Percentiles rank a stretch among this genome's conserved stretches.
Evolutionary conservation across 2,888 invertebrate species (phyloP).

Genomic region (Octonoba sinensis): DNA sequence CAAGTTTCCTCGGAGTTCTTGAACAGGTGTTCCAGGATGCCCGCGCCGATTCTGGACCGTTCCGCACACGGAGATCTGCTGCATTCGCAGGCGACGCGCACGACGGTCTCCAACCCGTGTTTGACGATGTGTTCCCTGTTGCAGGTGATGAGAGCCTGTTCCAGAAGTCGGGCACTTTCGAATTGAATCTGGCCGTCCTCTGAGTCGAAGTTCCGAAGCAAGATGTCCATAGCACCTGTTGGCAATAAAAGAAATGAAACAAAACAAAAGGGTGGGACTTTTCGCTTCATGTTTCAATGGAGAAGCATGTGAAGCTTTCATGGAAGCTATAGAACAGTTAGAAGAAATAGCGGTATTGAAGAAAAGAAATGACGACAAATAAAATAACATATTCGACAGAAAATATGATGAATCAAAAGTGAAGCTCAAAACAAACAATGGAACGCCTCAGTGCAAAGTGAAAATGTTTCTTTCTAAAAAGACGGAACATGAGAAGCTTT

Average conservation of each 20-base stretch:
- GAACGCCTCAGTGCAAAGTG: too few species aligned
- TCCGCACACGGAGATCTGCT: slow-evolving; percentile 24
- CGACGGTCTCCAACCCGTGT: slow-evolving; percentile 88
- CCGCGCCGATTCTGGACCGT: slow-evolving; percentile 89
- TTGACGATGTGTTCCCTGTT: slow-evolving; percentile 93
- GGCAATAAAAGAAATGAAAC: not conserved
- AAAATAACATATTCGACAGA: too few species aligned
- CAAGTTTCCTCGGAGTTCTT: slow-evolving; percentile 97
- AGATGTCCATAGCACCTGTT: slow-evolving; percentile 83
- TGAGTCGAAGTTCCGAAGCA: slow-evolving; percentile 87
- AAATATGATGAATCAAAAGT: too few species aligned
- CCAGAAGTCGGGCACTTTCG: slow-evolving; percentile 88
- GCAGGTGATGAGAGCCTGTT: slow-evolving; percentile 94
- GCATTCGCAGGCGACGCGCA: slow-evolving; percentile 82
- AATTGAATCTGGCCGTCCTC: slow-evolving; percentile 82
- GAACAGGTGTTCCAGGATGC: slow-evolving; percentile 92
- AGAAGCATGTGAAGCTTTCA: too few species aligned
- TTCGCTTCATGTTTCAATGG: too few species aligned
- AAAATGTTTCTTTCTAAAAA: too few species aligned
- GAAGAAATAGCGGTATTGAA: too few species aligned
- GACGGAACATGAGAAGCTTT: too few species aligned
- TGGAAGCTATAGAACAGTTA: too few species aligned
- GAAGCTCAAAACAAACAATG: too few species aligned
- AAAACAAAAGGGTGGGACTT: too few species aligned
- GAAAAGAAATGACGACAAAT: too few species aligned